Evolutionary conservation across 2,113 vertebrate genomes (phyloP).

Genomic region (Panthera tigris): DNA sequence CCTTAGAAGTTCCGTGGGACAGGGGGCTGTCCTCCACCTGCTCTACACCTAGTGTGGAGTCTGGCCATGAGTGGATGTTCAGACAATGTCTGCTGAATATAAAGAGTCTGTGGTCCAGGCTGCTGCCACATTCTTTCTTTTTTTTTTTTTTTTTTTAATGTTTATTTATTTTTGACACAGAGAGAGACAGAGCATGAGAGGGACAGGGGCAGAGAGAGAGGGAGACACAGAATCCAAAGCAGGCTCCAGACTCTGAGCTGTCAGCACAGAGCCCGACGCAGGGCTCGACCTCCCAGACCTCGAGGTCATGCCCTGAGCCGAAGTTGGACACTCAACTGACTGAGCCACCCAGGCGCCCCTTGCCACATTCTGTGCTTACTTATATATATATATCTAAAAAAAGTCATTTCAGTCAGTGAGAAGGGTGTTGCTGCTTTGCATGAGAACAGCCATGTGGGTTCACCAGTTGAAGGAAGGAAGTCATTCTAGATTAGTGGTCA

Average conservation of each 20-base stretch:
- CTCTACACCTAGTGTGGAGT: fast-evolving
- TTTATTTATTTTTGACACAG: no score
- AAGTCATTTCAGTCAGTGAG: not conserved
- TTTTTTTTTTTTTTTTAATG: no score
- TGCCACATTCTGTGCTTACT: not conserved
- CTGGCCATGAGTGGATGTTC: not conserved
- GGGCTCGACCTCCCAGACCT: no score
- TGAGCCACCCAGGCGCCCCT: no score
- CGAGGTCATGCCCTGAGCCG: no score
- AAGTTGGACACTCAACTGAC: no score
- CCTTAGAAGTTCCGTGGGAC: not conserved
- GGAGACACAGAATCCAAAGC: no score
- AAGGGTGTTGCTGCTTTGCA: not conserved
- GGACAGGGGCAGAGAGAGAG: no score
- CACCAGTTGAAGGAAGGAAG: not conserved
- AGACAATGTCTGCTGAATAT: not conserved
- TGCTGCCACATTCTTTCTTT: not conserved
- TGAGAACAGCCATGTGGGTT: not conserved
- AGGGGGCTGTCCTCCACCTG: not conserved
- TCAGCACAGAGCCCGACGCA: no score
- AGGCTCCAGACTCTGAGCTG: no score
- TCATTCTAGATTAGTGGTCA: not conserved
- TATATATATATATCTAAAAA: not conserved
- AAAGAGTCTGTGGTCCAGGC: fast-evolving
- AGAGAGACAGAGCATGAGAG: no score